Evolutionary conservation across 2,113 vertebrate species (phyloP).

Genomic region (Thamnophis sirtalis): DNA sequence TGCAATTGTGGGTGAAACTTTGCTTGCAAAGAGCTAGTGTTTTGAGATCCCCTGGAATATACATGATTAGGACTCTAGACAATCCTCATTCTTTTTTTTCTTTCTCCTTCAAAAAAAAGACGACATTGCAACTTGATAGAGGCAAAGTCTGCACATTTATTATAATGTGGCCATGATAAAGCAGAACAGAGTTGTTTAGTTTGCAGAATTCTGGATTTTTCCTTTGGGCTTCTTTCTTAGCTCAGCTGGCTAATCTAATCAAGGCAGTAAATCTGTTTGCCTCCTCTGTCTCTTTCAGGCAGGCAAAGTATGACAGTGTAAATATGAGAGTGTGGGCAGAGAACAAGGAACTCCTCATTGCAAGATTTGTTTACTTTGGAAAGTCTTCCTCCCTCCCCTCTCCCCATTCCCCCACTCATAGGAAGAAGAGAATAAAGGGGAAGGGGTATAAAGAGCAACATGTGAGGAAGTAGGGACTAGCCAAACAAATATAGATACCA

Average conservation of each 20-base stretch:
- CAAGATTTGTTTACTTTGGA: constrained; percentile 21
- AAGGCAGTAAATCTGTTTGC: constrained; percentile 3
- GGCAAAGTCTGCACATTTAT: not conserved
- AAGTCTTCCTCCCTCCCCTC: not conserved
- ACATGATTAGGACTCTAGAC: not conserved
- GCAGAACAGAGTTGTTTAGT: not conserved
- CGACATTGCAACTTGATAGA: not conserved
- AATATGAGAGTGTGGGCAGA: not conserved
- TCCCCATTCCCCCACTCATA: not conserved
- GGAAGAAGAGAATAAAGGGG: not conserved
- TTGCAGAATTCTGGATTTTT: not conserved
- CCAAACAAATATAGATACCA: not conserved
- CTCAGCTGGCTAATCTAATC: not conserved
- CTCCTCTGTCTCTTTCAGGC: constrained; percentile 1
- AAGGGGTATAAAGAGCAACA: not conserved
- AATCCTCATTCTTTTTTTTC: not conserved
- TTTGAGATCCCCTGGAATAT: not conserved
- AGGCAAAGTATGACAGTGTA: constrained; percentile 29
- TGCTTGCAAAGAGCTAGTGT: not conserved
- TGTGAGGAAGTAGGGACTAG: not conserved
- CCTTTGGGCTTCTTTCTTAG: not conserved
- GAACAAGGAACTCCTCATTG: constrained; percentile 15
- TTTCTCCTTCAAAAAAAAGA: not conserved
- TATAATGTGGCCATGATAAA: not conserved
- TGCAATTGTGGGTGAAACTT: not conserved